A percentile compares a stretch with the other conserved stretches of the same genome.
These are phyloP conservation scores for Leuciscus idus DNA, from an alignment of 2,113 vertebrate genomes.

Conservation along the genomic window DNA sequence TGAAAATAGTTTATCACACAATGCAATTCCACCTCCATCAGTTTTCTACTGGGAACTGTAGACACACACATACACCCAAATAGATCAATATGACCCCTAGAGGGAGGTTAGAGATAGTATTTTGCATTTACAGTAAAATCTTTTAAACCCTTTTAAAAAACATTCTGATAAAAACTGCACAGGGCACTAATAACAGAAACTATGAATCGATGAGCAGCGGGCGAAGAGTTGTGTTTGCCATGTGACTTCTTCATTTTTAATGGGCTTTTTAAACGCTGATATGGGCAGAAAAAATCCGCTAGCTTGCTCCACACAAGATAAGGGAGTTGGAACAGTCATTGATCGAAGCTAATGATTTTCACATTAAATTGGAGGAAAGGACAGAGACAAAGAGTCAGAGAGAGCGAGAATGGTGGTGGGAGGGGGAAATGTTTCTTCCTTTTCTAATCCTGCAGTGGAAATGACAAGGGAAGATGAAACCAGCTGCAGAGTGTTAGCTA, in stretches of 20 bases:
- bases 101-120: conserved; percentile 10
- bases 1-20: conserved; percentile 39
- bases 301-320: conserved; percentile 12
- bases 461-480: not conserved
- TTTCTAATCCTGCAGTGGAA: conserved; percentile 17
- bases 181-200: conserved; percentile 3
- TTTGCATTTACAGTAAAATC: conserved; percentile 42
- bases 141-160: conserved; percentile 17
- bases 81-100: conserved; percentile 38
- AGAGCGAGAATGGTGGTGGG: not conserved
- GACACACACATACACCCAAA: not conserved
- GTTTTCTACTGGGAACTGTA: conserved; percentile 32
- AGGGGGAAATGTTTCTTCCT: conserved; percentile 2
- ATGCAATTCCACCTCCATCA: conserved; percentile 17
- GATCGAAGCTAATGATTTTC: conserved; percentile 46
- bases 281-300: conserved; percentile 14
- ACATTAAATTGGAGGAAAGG: conserved; percentile 37
- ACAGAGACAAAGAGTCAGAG: conserved; percentile 33
- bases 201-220: conserved; percentile 13
- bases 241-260: conserved; percentile 38
- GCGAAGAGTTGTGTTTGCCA: conserved; percentile 4
- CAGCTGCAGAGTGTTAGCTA: not conserved
- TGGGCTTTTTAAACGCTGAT: conserved; percentile 32
- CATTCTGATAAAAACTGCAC: conserved; percentile 16
- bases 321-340: conserved; percentile 23